Evolutionary conservation across 2,888 invertebrate genomes (phyloP).

Genomic region (Blastobasis lacticolella): DNA sequence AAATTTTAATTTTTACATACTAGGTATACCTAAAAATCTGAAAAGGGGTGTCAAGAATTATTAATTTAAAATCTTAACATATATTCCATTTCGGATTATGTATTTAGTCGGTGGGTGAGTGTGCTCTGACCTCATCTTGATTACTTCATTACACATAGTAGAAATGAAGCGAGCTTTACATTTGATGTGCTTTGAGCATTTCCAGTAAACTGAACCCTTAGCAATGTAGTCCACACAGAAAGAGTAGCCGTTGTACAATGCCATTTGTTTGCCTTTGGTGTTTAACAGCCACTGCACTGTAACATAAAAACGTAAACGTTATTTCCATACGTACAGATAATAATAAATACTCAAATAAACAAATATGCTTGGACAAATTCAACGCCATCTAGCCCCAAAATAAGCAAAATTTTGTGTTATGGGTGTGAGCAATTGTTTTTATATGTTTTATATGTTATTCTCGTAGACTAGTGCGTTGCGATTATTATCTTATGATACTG

Average conservation of each 20-base stretch:
- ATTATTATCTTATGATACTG: no score
- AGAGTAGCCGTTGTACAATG: slow-evolving; percentile 10
- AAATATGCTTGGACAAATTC: no score
- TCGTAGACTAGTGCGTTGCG: no score
- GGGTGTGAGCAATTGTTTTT: no score
- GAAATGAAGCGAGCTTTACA: slow-evolving; percentile 14
- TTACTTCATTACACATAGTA: slow-evolving; percentile 21
- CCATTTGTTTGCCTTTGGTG: slow-evolving; percentile 9
- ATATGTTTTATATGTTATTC: no score
- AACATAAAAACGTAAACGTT: neutral
- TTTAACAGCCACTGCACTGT: slow-evolving; percentile 3
- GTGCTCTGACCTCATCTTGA: slow-evolving; percentile 11
- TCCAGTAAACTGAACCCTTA: neutral
- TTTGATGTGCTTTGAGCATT: neutral
- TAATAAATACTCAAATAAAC: no score
- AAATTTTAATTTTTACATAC: no score
- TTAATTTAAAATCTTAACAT: slow-evolving; percentile 7
- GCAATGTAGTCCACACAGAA: neutral
- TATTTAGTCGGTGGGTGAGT: slow-evolving; percentile 14
- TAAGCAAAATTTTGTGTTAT: no score
- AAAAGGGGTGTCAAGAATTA: no score
- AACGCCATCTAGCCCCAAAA: no score
- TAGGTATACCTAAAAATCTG: no score
- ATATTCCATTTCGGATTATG: slow-evolving; percentile 15
- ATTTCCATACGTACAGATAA: no score